phyloP scores from a whole-genome alignment of 2,888 invertebrate genomes.

The Lasioglossum marginatum region DNA sequence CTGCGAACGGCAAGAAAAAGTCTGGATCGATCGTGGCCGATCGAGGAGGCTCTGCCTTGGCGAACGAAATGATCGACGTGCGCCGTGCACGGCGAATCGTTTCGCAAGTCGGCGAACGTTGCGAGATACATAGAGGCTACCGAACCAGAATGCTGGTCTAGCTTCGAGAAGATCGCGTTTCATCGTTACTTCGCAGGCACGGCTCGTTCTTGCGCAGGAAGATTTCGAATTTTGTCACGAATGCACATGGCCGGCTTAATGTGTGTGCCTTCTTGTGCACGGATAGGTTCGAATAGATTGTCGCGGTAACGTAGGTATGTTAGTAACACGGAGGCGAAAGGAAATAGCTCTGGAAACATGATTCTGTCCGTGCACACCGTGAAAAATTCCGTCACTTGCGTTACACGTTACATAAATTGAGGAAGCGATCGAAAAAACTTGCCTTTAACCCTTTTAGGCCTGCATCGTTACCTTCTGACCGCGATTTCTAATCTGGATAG shows the following conservation, averaged over 20 bases:
- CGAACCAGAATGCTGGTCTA: slow-evolving; percentile 34
- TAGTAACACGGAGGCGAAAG: slow-evolving; percentile 36
- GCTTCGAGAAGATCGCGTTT: slow-evolving; percentile 42
- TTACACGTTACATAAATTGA: slow-evolving; percentile 39
- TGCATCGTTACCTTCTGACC: background rate
- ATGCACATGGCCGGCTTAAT: background rate
- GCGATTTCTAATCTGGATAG: background rate
- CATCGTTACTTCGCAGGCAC: slow-evolving; percentile 6
- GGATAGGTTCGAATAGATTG: background rate
- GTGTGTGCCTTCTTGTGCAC: background rate
- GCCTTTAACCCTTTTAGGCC: background rate
- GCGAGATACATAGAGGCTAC: slow-evolving; percentile 28
- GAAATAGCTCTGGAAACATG: slow-evolving; percentile 51
- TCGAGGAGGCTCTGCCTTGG: slow-evolving; percentile 7
- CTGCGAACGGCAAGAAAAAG: background rate
- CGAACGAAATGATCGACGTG: slow-evolving; percentile 26
- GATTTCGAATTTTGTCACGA: slow-evolving; percentile 41
- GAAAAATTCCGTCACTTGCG: slow-evolving; percentile 27
- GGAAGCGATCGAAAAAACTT: slow-evolving; percentile 7
- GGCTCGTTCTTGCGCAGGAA: slow-evolving; percentile 21
- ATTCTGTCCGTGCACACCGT: slow-evolving; percentile 14
- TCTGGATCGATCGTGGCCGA: background rate
- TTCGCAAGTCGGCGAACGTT: slow-evolving; percentile 42
- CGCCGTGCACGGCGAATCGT: slow-evolving; percentile 25
- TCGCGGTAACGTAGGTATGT: slow-evolving; percentile 6